These are phyloP conservation scores for Aphodius granarius DNA, from an alignment of 2,888 invertebrate species.

Conservation along the genomic window DNA sequence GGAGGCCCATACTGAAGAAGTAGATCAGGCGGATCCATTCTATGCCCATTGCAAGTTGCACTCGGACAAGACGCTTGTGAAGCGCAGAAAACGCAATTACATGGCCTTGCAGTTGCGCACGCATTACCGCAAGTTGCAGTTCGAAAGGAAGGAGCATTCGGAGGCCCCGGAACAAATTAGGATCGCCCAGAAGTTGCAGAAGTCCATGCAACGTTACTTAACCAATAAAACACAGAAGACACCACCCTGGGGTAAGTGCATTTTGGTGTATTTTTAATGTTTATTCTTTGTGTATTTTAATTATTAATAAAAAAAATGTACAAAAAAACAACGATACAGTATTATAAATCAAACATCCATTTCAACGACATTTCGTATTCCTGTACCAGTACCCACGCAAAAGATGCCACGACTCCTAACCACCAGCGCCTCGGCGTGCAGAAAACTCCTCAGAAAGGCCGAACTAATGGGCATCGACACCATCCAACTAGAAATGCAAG, in stretches of 20 bases:
- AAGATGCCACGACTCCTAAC: constrained; percentile 91
- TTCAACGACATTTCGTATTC: background rate
- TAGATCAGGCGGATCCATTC: constrained; percentile 93
- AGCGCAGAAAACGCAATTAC: constrained; percentile 81
- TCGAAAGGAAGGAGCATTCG: constrained; percentile 64
- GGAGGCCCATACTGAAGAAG: constrained; percentile 89
- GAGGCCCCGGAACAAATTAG: constrained; percentile 71
- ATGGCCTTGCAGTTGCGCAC: constrained; percentile 82
- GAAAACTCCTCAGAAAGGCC: constrained; percentile 80
- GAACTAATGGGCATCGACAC: constrained; percentile 90
- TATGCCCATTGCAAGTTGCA: constrained; percentile 96
- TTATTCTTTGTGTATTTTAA: background rate
- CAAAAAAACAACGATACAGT: background rate
- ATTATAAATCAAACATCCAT: background rate
- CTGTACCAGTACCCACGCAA: constrained; percentile 80
- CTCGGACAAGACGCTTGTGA: constrained; percentile 86
- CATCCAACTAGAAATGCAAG: constrained; percentile 77
- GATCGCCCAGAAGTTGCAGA: constrained; percentile 78
- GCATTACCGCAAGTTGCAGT: constrained; percentile 63
- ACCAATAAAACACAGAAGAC: constrained; percentile 72
- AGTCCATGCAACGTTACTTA: constrained; percentile 82
- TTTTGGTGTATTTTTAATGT: background rate
- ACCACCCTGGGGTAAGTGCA: constrained; percentile 78
- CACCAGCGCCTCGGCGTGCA: constrained; percentile 87
- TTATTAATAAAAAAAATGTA: background rate